Conservation (phyloP, 1,140 invertebrate genomes). For the Coelopa frigida region DNA sequence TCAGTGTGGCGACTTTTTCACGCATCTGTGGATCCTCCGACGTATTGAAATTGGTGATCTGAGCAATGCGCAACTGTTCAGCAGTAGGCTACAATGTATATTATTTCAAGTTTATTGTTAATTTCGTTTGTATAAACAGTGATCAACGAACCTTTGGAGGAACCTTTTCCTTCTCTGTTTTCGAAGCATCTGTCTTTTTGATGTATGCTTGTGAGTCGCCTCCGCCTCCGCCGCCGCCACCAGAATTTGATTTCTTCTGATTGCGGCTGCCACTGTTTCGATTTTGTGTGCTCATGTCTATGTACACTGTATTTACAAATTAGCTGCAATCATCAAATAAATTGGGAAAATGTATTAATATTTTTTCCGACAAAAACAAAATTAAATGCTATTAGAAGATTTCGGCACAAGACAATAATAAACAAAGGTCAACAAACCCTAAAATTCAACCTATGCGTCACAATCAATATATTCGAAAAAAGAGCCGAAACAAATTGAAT, state of each 20-base stretch:
- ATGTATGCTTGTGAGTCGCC: conserved; percentile 18
- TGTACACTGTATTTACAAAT: conserved; percentile 47
- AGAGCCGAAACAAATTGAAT: too few relatives aligned
- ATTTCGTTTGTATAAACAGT: too few relatives aligned
- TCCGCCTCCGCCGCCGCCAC: conserved; percentile 25
- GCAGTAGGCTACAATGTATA: conserved; percentile 28
- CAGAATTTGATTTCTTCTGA: conserved; percentile 43
- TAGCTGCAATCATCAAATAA: conserved; percentile 24
- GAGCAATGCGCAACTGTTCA: conserved; percentile 60
- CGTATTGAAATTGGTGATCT: conserved; percentile 59
- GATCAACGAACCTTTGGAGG: conserved; percentile 37
- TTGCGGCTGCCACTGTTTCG: conserved; percentile 41
- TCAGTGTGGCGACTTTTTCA: conserved; percentile 68
- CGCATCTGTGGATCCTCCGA: conserved; percentile 58
- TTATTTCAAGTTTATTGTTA: neutral
- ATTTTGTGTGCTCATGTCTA: conserved; percentile 46
- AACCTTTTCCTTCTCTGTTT: conserved; percentile 44
- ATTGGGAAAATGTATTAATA: too few relatives aligned
- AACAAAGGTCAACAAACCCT: too few relatives aligned
- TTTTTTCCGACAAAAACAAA: too few relatives aligned
- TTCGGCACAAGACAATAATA: too few relatives aligned
- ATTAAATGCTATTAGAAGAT: too few relatives aligned
- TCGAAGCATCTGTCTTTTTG: conserved; percentile 38
- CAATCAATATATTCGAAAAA: too few relatives aligned
- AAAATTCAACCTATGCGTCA: too few relatives aligned